Evolutionary conservation across 2,888 invertebrate genomes (phyloP).

Genomic region (Caenorhabditis drosophilae): DNA sequence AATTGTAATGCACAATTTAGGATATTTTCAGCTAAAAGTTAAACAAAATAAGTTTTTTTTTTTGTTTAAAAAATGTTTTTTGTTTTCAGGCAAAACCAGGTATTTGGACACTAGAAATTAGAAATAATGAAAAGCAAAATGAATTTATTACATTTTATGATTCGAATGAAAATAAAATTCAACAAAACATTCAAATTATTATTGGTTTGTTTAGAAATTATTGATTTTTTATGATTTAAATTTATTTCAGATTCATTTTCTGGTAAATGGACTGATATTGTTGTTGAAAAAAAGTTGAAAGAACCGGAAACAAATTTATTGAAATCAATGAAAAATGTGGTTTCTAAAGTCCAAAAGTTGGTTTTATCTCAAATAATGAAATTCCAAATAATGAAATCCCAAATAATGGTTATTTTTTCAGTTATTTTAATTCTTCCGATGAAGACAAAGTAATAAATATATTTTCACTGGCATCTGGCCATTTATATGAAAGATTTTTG

Average conservation of each 20-base stretch:
- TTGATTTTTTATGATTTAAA: background rate
- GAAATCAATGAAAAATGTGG: background rate
- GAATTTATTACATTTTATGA: too few species aligned
- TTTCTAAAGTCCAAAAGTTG: too few species aligned
- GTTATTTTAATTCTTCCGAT: background rate
- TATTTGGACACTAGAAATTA: constrained; percentile 85
- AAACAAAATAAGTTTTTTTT: constrained; percentile 3
- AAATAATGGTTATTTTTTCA: too few species aligned
- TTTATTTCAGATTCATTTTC: constrained; percentile 54
- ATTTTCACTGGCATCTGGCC: constrained; percentile 96
- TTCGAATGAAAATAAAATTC: too few species aligned
- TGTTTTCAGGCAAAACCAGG: constrained; percentile 84
- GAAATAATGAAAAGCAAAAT: constrained; percentile 75
- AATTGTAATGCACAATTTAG: constrained; percentile 98
- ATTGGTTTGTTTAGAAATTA: too few species aligned
- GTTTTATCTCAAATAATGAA: too few species aligned
- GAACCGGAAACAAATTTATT: background rate
- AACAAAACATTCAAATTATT: too few species aligned
- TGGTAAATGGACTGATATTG: constrained; percentile 72
- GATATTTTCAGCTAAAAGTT: constrained; percentile 85
- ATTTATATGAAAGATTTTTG: constrained; percentile 86
- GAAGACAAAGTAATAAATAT: constrained; percentile 78
- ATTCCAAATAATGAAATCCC: too few species aligned
- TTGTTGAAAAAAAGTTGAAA: constrained; percentile 29
- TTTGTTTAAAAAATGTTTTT: too few species aligned